Evolutionary conservation across 2,113 vertebrate species (phyloP).

Genomic region (Lathamus discolor): DNA sequence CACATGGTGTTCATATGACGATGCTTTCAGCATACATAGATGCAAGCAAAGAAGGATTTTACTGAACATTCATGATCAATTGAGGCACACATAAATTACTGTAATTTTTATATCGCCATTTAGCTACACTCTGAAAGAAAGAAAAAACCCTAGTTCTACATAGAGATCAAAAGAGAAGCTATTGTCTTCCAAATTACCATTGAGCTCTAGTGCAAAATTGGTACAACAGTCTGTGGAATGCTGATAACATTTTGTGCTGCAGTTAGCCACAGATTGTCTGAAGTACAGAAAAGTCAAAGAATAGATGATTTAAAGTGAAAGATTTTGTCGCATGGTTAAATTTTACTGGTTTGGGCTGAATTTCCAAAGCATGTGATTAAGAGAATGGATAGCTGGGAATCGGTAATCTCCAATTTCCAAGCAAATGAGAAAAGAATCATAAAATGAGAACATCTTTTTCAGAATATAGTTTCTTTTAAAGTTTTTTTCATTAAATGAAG

Average conservation of each 20-base stretch:
- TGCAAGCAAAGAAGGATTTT: constrained; percentile 13
- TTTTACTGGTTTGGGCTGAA: background rate
- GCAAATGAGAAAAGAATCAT: background rate
- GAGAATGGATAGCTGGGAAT: background rate
- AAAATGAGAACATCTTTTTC: background rate
- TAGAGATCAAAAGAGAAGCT: constrained; percentile 44
- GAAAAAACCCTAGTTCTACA: constrained; percentile 45
- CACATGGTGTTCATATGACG: background rate
- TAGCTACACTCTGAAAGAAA: constrained; percentile 30
- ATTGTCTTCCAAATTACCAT: constrained; percentile 61
- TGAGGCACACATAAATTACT: constrained; percentile 27
- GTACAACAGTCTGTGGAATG: constrained; percentile 52
- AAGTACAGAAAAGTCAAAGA: constrained; percentile 2
- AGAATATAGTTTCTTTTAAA: background rate
- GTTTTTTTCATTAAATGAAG: background rate
- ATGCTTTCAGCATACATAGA: background rate
- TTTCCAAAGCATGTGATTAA: background rate
- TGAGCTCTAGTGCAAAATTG: constrained; percentile 23
- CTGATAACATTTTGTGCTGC: constrained; percentile 59
- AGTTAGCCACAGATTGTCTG: constrained; percentile 19
- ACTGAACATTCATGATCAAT: constrained; percentile 20
- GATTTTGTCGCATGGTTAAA: background rate
- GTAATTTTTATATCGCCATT: constrained; percentile 10
- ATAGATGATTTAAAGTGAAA: constrained; percentile 1
- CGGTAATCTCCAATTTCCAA: background rate